Percentiles rank a stretch among this genome's conserved stretches.
Evolutionary conservation across 64 coral and sea anemone genomes (phyloP).

Genomic region (Stichodactyla helianthus): DNA sequence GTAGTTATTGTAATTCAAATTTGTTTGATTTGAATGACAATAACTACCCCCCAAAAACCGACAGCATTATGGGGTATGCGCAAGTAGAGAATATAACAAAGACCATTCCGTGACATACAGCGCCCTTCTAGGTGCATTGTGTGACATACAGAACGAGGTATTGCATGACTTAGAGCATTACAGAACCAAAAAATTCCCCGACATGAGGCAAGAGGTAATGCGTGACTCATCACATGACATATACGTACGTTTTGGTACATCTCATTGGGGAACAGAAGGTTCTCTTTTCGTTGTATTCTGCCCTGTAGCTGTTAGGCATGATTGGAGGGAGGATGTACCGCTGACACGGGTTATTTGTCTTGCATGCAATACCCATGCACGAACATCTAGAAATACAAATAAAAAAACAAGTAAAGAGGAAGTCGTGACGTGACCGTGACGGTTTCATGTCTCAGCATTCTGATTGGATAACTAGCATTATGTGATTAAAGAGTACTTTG

Average conservation of each 20-base stretch:
- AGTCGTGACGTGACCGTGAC: too few relatives aligned
- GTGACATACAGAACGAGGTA: background rate
- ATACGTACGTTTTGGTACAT: background rate
- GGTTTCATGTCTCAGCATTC: too few relatives aligned
- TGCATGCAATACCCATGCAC: slow-evolving; percentile 1
- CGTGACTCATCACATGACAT: background rate
- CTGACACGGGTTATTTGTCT: background rate
- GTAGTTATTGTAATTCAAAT: too few relatives aligned
- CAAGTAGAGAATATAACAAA: too few relatives aligned
- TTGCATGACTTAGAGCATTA: background rate
- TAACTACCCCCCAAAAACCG: too few relatives aligned
- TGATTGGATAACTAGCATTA: too few relatives aligned
- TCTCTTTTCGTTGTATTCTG: slow-evolving; percentile 5
- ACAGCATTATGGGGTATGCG: too few relatives aligned
- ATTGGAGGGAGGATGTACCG: background rate
- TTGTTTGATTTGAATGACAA: too few relatives aligned
- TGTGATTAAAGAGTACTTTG: too few relatives aligned
- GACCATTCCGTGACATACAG: too few relatives aligned
- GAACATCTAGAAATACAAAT: background rate
- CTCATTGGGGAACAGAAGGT: background rate
- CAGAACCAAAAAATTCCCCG: background rate
- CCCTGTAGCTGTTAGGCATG: slow-evolving; percentile 12
- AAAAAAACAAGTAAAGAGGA: too few relatives aligned
- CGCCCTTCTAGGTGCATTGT: background rate
- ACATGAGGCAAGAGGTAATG: background rate